Conservation (phyloP, 2,113 vertebrate species). For the Anseranas semipalmata region DNA sequence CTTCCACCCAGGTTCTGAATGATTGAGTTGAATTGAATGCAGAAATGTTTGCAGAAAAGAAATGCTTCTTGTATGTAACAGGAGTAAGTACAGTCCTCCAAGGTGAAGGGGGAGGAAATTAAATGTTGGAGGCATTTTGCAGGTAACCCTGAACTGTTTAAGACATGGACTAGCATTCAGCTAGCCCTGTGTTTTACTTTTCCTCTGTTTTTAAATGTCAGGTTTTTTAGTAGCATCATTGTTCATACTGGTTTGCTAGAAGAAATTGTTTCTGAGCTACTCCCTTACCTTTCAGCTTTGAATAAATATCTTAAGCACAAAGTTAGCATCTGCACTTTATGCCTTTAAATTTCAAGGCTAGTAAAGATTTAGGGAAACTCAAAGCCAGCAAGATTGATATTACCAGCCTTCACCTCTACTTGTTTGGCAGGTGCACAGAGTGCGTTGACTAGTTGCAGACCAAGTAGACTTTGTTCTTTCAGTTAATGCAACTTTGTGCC, state of each 20-base stretch:
- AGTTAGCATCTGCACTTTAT: slow-evolving; percentile 11
- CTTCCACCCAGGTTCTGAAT: neutral
- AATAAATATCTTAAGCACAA: neutral
- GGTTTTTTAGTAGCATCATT: neutral
- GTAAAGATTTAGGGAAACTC: neutral
- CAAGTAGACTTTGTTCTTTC: neutral
- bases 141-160: neutral
- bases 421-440: neutral
- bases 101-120: neutral
- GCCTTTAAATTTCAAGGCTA: slow-evolving; percentile 20
- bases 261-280: neutral
- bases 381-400: neutral
- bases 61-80: neutral
- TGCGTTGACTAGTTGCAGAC: neutral
- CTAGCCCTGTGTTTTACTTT: neutral
- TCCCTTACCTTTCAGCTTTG: slow-evolving; percentile 10
- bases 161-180: neutral
- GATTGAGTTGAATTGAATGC: neutral
- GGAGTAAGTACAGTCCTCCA: neutral
- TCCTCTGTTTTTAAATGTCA: neutral
- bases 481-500: neutral
- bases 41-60: neutral
- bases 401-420: neutral
- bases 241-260: neutral
- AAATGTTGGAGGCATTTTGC: neutral